Conservation (phyloP, 2,888 invertebrate genomes). For the Drosophila birchii region DNA sequence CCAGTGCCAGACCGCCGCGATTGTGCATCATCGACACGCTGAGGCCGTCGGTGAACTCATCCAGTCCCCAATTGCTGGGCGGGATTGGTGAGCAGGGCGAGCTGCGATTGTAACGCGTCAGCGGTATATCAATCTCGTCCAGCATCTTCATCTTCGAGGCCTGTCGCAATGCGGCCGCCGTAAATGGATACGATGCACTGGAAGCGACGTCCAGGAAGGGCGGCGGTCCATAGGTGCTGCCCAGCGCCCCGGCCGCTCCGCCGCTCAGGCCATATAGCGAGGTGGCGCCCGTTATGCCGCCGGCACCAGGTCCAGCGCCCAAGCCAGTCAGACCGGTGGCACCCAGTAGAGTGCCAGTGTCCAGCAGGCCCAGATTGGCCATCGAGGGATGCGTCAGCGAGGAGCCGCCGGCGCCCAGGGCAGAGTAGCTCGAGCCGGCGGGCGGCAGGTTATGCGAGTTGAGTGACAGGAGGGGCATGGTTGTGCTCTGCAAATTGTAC, state of each 20-base stretch:
- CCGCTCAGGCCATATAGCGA: conserved; percentile 79
- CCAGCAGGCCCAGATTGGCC: conserved; percentile 81
- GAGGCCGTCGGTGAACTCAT: conserved; percentile 88
- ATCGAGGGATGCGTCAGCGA: conserved; percentile 84
- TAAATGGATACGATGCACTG: conserved; percentile 86
- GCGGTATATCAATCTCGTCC: conserved; percentile 89
- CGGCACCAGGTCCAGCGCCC: conserved; percentile 64
- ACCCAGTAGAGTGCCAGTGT: conserved; percentile 80
- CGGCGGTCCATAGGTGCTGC: conserved; percentile 80
- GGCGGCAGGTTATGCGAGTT: conserved; percentile 85
- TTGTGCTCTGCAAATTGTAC: conserved; percentile 87
- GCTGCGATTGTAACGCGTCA: conserved; percentile 87
- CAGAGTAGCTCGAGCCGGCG: conserved; percentile 84
- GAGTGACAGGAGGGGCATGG: conserved; percentile 87
- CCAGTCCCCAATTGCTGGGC: conserved; percentile 87
- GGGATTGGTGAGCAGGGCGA: conserved; percentile 89
- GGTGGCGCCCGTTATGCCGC: conserved; percentile 77
- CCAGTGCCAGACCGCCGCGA: conserved; percentile 86
- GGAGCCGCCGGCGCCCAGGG: conserved; percentile 81
- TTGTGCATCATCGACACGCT: conserved; percentile 87
- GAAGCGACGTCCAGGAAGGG: conserved; percentile 82
- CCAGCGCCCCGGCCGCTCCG: conserved; percentile 80
- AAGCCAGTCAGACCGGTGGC: conserved; percentile 56
- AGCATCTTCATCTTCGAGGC: conserved; percentile 89
- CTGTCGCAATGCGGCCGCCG: conserved; percentile 88